These are phyloP conservation scores for Pteronotus mesoamericanus DNA, from an alignment of 2,797 vertebrate genomes.

Conservation along the genomic window DNA sequence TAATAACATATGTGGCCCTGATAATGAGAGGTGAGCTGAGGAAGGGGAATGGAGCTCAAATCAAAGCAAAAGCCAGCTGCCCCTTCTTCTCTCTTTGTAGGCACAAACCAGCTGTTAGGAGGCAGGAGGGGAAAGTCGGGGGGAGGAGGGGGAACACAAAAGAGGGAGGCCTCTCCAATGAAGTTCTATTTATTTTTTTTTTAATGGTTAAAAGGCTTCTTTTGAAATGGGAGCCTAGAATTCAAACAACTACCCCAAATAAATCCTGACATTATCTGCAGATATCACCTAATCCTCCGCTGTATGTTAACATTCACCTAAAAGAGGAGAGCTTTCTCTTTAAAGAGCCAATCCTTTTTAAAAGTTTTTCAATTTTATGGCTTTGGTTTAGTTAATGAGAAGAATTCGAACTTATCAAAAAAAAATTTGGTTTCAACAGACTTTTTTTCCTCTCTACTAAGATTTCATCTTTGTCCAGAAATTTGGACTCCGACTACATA, in stretches of 20 bases:
- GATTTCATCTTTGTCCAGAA: constrained; percentile 18
- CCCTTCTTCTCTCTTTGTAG: background rate
- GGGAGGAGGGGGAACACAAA: constrained; percentile 2
- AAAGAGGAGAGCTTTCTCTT: background rate
- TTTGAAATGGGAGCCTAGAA: constrained; percentile 41
- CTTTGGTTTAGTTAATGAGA: constrained; percentile 1
- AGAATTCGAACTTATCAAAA: background rate
- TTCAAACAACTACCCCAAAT: constrained; percentile 28
- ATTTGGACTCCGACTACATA: background rate
- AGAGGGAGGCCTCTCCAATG: background rate
- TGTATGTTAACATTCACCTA: background rate
- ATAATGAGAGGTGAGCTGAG: background rate
- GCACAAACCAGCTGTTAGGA: background rate
- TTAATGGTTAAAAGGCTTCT: constrained; percentile 49
- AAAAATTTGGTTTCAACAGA: background rate
- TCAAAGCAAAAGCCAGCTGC: constrained; percentile 50
- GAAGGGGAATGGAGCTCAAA: background rate
- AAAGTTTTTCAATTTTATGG: background rate
- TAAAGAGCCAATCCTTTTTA: background rate
- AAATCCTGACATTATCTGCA: background rate
- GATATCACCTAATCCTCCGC: background rate
- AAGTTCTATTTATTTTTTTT: constrained; percentile 8
- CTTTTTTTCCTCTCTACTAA: background rate
- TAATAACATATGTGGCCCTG: background rate
- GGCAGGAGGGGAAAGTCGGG: background rate